Evolutionary conservation across 2,888 invertebrate genomes (phyloP), one percentile per base, ranked within the genome.

Genomic region (Pseudoips prasinana): DNA sequence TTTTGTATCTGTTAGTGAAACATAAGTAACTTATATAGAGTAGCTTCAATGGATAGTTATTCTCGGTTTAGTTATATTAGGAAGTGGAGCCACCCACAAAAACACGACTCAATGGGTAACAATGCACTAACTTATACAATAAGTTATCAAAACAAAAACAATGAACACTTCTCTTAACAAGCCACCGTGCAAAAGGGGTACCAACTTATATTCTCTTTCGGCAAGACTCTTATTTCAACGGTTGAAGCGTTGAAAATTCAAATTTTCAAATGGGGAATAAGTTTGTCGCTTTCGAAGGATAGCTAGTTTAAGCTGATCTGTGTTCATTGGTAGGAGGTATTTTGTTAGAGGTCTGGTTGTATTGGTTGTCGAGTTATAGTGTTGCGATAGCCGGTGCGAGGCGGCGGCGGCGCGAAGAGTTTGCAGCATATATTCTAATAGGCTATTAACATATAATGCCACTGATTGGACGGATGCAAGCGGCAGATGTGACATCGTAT

Each of bases 401-500:
- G 60, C 57, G 60, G 60, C 57, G 60, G 60, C 73, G 71, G 78
- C 70, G 80, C 78, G 79, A 78, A 78, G 20, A n/a, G 68, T 69
- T 64, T 64, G 73, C 71, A 62, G 74, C 67, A 74, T 78, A 77
- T 87, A 87, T 88, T 88, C 85, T 87, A 89, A 89, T 88, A 80
- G 85, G 76, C 82, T 82, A 88, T 89, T 88, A 87, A 86, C 88
- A 89, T 89, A 88, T 88, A 88, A 88, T 89, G 79, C 80, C 58
- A 83, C 90, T 90, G 91, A 91, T 91, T 91, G 91, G 91, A 86
- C 83, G 83, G 81, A 84, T 86, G 82, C 81, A 79, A 69, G 73
- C 78, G 82, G 84, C 77, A 75, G 80, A 78, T 78, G 78, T 78
- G 73, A 83, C 77, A 74, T 73, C 64, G 61, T 57, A 47, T 59